phyloP scores from a whole-genome alignment of 2,888 invertebrate genomes.

The Thera britannica region DNA sequence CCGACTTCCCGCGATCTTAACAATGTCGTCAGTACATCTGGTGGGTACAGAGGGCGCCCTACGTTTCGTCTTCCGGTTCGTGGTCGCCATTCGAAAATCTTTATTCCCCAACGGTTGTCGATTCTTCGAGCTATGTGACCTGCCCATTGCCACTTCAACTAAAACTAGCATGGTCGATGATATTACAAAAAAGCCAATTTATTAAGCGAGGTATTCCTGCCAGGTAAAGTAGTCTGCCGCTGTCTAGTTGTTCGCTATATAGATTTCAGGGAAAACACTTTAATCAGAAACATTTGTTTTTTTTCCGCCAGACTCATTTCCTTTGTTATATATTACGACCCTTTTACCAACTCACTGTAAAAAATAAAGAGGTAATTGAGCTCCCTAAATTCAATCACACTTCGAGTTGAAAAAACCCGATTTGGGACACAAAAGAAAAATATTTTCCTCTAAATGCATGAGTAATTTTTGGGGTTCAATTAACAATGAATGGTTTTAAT shows the following conservation, averaged over 20 bases:
- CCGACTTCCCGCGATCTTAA: too few species aligned
- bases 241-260: background rate
- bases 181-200: too few species aligned
- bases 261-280: background rate
- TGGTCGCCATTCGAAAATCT: too few species aligned
- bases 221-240: too few species aligned
- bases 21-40: too few species aligned
- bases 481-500: constrained; percentile 17
- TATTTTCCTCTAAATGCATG: constrained; percentile 20
- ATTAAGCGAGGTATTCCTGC: too few species aligned
- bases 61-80: too few species aligned
- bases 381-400: constrained; percentile 16
- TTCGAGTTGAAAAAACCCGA: constrained; percentile 11
- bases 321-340: constrained; percentile 1
- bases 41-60: too few species aligned
- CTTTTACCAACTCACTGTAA: constrained; percentile 1
- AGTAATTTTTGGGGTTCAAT: constrained; percentile 23
- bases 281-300: background rate
- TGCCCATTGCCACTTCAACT: too few species aligned
- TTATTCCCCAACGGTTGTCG: too few species aligned
- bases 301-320: background rate
- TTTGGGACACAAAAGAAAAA: constrained; percentile 20
- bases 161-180: too few species aligned
- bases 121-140: too few species aligned
- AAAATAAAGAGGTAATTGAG: constrained; percentile 14